Conservation (phyloP, 2,113 vertebrate species). For the Salvelinus fontinalis region DNA sequence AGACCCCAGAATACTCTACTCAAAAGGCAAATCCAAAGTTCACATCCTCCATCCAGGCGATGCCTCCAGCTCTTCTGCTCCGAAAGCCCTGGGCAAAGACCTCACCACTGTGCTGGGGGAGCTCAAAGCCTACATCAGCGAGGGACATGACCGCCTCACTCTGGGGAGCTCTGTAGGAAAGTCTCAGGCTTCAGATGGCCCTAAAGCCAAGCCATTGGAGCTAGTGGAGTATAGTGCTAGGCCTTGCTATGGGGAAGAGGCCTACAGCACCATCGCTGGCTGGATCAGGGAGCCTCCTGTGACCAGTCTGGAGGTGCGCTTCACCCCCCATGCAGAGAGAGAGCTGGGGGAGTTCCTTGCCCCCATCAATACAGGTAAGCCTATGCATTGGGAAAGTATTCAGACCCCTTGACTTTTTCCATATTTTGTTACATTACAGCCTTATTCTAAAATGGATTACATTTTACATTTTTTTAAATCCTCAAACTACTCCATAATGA, state of each 20-base stretch:
- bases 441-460: too few species aligned
- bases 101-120: slow-evolving; percentile 54
- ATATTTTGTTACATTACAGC: too few species aligned
- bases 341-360: slow-evolving; percentile 75
- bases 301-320: slow-evolving; percentile 76
- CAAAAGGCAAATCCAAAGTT: slow-evolving; percentile 11
- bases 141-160: slow-evolving; percentile 19
- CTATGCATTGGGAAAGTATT: background rate
- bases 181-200: slow-evolving; percentile 2
- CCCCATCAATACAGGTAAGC: slow-evolving; percentile 59
- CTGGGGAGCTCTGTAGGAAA: slow-evolving; percentile 14
- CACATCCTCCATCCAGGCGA: background rate
- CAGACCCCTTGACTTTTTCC: too few species aligned
- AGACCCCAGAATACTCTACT: background rate
- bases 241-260: slow-evolving; percentile 53
- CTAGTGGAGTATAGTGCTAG: background rate
- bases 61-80: background rate
- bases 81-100: slow-evolving; percentile 1
- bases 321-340: slow-evolving; percentile 78
- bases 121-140: slow-evolving; percentile 54
- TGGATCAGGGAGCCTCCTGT: slow-evolving; percentile 82
- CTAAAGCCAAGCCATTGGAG: slow-evolving; percentile 1
- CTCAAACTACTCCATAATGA: too few species aligned
- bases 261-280: slow-evolving; percentile 66
- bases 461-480: too few species aligned